Evolutionary conservation across 1,140 invertebrate genomes (phyloP).

Genomic region (Microplitis demolitor): DNA sequence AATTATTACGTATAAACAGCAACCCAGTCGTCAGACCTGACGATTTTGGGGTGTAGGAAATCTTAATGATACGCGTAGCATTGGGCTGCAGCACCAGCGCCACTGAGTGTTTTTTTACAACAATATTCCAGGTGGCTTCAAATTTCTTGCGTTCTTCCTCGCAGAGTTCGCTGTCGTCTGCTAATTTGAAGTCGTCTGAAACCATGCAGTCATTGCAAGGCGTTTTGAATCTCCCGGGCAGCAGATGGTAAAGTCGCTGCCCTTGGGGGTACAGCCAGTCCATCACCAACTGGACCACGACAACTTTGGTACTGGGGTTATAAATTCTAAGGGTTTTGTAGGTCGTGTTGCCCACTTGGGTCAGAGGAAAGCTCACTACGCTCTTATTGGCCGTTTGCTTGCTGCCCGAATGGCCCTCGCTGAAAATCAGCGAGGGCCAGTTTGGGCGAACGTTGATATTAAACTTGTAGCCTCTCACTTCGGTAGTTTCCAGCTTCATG

Average conservation of each 20-base stretch:
- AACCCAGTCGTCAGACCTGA: slow-evolving; percentile 49
- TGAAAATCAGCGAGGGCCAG: slow-evolving; percentile 68
- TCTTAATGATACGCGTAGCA: slow-evolving; percentile 51
- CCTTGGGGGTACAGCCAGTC: slow-evolving; percentile 65
- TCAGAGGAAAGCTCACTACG: slow-evolving; percentile 74
- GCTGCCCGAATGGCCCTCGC: slow-evolving; percentile 38
- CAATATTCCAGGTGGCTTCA: slow-evolving; percentile 43
- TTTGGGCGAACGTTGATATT: slow-evolving; percentile 71
- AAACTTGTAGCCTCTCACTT: slow-evolving; percentile 75
- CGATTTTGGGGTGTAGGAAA: slow-evolving; percentile 54
- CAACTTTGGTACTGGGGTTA: slow-evolving; percentile 68
- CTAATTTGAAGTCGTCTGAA: slow-evolving; percentile 50
- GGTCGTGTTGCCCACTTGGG: slow-evolving; percentile 81
- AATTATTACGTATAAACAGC: slow-evolving; percentile 78
- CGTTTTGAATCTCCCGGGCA: slow-evolving; percentile 59
- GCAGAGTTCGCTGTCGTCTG: slow-evolving; percentile 31
- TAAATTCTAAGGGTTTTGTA: slow-evolving; percentile 66
- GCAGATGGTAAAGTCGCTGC: slow-evolving; percentile 59
- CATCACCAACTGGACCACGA: slow-evolving; percentile 69
- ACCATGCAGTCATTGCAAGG: slow-evolving; percentile 46
- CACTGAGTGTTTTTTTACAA: slow-evolving; percentile 42
- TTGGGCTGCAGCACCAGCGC: slow-evolving; percentile 57
- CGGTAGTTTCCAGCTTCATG: slow-evolving; percentile 76
- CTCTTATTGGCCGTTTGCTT: slow-evolving; percentile 54
- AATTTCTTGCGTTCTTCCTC: slow-evolving; percentile 42